Evolutionary conservation across 2,797 vertebrate genomes (phyloP), one percentile per base, ranked within the genome.

Genomic region (Rousettus madagascariensis): DNA sequence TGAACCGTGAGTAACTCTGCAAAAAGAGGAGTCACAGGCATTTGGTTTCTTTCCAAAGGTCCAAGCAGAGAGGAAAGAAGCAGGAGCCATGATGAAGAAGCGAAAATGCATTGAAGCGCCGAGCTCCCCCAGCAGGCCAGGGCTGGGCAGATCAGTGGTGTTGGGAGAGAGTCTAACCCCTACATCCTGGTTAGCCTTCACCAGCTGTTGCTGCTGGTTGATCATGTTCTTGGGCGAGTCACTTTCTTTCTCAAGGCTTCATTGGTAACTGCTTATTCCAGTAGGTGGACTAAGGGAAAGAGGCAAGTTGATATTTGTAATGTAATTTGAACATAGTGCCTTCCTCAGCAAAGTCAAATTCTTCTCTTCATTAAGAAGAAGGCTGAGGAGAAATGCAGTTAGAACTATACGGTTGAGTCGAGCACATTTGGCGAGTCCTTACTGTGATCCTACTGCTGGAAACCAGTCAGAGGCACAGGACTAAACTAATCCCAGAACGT

Each of bases 21-120:
- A 66, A 85, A 55, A 92, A 13, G 68, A 36, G 53, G 61, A 59
- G 22, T 80, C 77, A 84, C 49, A 61, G 66, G 63, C 82, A 3
- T 84, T 33, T 90, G 69, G 11, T 94, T 96, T 78, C 43, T 90
- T 28, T 69, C 57, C 82, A 30, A 87, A 97, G 97, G 92, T 86
- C 20, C 19, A 38, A 2, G 1, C 36, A 20, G 94, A 97, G 61
- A 80, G 57, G 75, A 87, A 90, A 65, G 66, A 78, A 24, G 72
- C 79, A 75, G 65, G 36, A 93, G 57, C 79, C 22, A 0, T 33
- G 30, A 36, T 17, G 77, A 93, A 28, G 85, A 97, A 97, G 74
- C 92, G 85, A 26, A 96, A 92, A n/a, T 6, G 19, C 17, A 0
- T 5, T 15, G 86, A 95, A 16, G 53, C 68, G 19, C 33, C 69